Percentiles rank a stretch among this genome's conserved stretches.
Conservation (phyloP, 2,888 invertebrate species). For the Epinotia bilunana region DNA sequence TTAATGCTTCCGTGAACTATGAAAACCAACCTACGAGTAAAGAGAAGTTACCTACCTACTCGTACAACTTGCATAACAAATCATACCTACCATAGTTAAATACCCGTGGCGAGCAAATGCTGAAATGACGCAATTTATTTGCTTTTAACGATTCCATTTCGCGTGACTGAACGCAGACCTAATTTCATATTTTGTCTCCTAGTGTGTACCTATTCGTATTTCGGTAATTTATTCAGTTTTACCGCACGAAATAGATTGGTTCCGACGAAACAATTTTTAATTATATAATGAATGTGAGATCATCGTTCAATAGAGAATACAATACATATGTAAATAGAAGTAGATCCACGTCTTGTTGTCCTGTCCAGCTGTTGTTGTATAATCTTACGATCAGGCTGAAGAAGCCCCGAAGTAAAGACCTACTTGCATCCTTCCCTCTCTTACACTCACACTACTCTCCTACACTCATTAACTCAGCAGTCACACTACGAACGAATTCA, state of each 20-base stretch:
- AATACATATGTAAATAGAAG: neutral
- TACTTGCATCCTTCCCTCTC: too few species aligned
- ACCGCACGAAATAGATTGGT: neutral
- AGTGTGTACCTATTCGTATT: neutral
- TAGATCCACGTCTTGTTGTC: too few species aligned
- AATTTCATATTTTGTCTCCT: neutral
- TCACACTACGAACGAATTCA: too few species aligned
- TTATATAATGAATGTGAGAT: neutral
- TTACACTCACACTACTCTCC: too few species aligned
- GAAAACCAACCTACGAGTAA: neutral
- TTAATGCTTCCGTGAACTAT: neutral
- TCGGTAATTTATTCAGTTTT: too few species aligned
- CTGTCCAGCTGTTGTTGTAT: too few species aligned
- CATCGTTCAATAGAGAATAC: neutral
- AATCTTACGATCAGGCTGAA: too few species aligned
- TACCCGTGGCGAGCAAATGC: constrained; percentile 2
- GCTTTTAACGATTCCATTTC: constrained; percentile 7
- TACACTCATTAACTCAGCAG: too few species aligned
- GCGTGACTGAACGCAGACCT: neutral
- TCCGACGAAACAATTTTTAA: neutral
- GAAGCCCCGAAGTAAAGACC: too few species aligned
- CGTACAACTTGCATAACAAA: neutral
- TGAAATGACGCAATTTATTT: constrained; percentile 3
- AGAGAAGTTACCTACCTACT: neutral
- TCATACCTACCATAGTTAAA: neutral